These are phyloP conservation scores for Drosophila kanapiae DNA, from an alignment of 1,140 invertebrate genomes.

Conservation along the genomic window DNA sequence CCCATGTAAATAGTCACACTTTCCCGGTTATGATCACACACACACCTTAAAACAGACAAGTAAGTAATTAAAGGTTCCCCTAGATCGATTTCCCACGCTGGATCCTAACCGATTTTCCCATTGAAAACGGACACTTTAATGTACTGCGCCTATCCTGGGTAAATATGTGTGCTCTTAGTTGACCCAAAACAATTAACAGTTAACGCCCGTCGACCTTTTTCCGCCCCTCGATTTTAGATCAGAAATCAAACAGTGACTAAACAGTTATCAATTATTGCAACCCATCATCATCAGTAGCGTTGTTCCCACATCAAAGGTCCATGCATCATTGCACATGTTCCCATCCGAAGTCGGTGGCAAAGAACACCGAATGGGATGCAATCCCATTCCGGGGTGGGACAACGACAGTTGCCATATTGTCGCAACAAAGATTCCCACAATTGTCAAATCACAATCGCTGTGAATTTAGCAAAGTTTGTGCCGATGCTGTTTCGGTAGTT, in stretches of 20 bases:
- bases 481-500: slow-evolving; percentile 4
- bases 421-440: slow-evolving; percentile 68
- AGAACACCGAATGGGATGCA: background rate
- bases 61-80: slow-evolving; percentile 54
- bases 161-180: slow-evolving; percentile 16
- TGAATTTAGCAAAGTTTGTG: slow-evolving; percentile 19
- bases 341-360: slow-evolving; percentile 9
- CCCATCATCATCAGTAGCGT: slow-evolving; percentile 17
- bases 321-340: slow-evolving; percentile 71
- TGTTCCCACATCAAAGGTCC: slow-evolving; percentile 59
- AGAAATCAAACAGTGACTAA: slow-evolving; percentile 75
- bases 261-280: slow-evolving; percentile 79
- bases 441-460: slow-evolving; percentile 72
- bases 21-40: slow-evolving; percentile 58
- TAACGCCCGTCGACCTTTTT: slow-evolving; percentile 47
- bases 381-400: slow-evolving; percentile 5
- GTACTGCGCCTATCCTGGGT: slow-evolving; percentile 20
- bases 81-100: slow-evolving; percentile 61
- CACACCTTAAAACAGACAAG: slow-evolving; percentile 55
- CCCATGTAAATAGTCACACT: slow-evolving; percentile 32
- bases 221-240: slow-evolving; percentile 16
- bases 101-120: slow-evolving; percentile 40
- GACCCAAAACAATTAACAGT: slow-evolving; percentile 50
- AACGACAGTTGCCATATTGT: slow-evolving; percentile 64
- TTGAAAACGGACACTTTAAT: slow-evolving; percentile 21